Conservation (phyloP, 1,140 invertebrate genomes). For the Saxidomus purpurata region DNA sequence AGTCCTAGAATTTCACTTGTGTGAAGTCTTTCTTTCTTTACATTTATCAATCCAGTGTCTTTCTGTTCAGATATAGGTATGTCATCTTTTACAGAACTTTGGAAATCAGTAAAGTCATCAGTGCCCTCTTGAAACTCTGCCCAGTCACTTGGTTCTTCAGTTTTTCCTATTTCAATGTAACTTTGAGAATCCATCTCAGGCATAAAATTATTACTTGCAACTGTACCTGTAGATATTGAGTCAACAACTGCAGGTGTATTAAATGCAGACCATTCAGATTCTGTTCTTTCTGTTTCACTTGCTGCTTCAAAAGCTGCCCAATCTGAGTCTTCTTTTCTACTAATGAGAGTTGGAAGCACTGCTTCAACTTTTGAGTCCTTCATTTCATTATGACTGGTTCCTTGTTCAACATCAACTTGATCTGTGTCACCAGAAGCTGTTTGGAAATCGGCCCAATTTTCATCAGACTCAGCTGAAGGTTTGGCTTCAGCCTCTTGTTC, state of each 20-base stretch:
- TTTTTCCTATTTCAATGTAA: background rate
- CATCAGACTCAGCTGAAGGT: constrained; percentile 76
- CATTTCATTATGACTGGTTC: background rate
- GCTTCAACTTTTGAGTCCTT: background rate
- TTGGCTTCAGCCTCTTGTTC: constrained; percentile 39
- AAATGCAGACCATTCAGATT: background rate
- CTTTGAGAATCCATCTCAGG: background rate
- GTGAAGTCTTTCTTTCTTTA: constrained; percentile 79
- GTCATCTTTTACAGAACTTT: background rate
- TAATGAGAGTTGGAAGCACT: background rate
- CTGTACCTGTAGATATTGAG: background rate
- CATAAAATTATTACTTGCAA: background rate
- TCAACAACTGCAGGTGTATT: background rate
- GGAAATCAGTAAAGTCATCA: constrained; percentile 19
- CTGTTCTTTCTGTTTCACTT: background rate
- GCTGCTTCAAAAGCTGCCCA: constrained; percentile 46
- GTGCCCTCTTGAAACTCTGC: constrained; percentile 67
- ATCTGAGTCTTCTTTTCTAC: constrained; percentile 14
- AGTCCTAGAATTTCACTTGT: constrained; percentile 78
- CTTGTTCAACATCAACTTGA: background rate
- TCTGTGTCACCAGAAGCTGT: constrained; percentile 46
- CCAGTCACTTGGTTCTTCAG: constrained; percentile 67
- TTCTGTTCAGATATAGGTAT: background rate
- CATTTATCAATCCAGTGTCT: constrained; percentile 68
- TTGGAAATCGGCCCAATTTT: constrained; percentile 83